Base-by-base conservation (phyloP, 2,888 invertebrate genomes). In the Limnephilus rhombicus region DNA sequence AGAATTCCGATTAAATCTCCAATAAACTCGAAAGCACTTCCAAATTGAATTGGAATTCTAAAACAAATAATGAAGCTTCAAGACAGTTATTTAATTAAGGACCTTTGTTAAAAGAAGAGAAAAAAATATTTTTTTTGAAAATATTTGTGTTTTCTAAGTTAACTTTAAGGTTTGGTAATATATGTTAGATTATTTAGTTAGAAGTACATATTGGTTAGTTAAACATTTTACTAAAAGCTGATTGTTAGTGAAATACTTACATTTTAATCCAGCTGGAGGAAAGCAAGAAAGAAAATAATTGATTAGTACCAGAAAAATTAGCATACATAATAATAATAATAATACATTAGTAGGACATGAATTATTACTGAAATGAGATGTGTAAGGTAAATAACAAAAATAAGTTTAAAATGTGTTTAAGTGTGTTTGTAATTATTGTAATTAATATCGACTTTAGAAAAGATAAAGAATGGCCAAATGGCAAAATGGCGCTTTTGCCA, bases 201-300 rank as follows among this genome's bases (percentile, higher is more conserved):
- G 18, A 68, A 9, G 7, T 68, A 68, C 41, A 41, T 41, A 41
- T 37, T 68, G 9, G 9, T 68, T 24, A 68, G 68, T 68, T 68
- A 24, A 68, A 68, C 7, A 68, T 68, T 68, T 7, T 68, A 24
- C 1, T 68, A 68, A 68, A 68, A n/a, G 68, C 18, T 1, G 2
- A 68, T 68, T 68, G 68, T 85, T 90, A 24, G 29, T 53, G 31
- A 45, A 88, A 90, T 93, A 94, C 94, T 94, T 93, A 94, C 94
- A 94, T 92, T 93, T 94, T n/a, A 94, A 91, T 93, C 93, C 94
- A 92, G 94, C 94, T 94, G 93, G 88, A 92, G 90, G 93, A 53
- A 80, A 93, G 92, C 94, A 93, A 81, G 92, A 88, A 93, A 92
- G 82, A 90, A 91, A 41, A 92, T 83, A 86, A 41, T 81, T 80